Conservation (phyloP, 37 sponge, comb jelly and placozoan species). For the Aphrocallistes beatrix region DNA sequence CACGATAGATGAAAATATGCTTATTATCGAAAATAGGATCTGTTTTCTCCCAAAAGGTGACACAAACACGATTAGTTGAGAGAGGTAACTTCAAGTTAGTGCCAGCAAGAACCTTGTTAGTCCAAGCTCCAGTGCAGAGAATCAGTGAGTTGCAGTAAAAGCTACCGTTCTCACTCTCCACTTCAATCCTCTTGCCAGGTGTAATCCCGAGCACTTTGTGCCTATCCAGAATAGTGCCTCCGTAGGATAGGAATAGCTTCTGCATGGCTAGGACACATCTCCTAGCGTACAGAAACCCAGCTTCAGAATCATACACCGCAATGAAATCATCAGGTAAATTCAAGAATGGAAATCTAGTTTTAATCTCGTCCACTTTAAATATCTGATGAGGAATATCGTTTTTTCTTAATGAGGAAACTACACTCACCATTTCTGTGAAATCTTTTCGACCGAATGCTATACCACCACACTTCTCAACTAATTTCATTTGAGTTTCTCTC, state of each 20-base stretch:
- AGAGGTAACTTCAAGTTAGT: conserved; percentile 43
- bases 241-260: conserved; percentile 42
- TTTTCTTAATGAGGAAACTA: not conserved
- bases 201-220: conserved; percentile 42
- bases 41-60: not conserved
- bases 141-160: conserved; percentile 43
- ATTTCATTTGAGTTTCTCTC: conserved; percentile 32
- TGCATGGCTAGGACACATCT: conserved; percentile 42
- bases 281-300: conserved; percentile 40
- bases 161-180: conserved; percentile 32
- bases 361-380: conserved; percentile 24
- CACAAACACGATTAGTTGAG: not conserved
- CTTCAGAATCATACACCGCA: conserved; percentile 49
- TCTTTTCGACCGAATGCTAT: conserved; percentile 35
- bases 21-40: not conserved
- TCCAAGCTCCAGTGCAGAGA: conserved; percentile 65
- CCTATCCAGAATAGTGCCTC: conserved; percentile 47
- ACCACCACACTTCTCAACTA: conserved; percentile 43
- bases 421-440: not conserved
- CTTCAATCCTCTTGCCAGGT: conserved; percentile 32
- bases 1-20: conserved; percentile 33
- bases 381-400: conserved; percentile 25
- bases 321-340: conserved; percentile 37
- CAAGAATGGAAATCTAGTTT: conserved; percentile 28
- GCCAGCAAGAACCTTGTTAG: conserved; percentile 26